phyloP scores from a whole-genome alignment of 2,797 vertebrate species.

The Chaenodraco wilsoni region DNA sequence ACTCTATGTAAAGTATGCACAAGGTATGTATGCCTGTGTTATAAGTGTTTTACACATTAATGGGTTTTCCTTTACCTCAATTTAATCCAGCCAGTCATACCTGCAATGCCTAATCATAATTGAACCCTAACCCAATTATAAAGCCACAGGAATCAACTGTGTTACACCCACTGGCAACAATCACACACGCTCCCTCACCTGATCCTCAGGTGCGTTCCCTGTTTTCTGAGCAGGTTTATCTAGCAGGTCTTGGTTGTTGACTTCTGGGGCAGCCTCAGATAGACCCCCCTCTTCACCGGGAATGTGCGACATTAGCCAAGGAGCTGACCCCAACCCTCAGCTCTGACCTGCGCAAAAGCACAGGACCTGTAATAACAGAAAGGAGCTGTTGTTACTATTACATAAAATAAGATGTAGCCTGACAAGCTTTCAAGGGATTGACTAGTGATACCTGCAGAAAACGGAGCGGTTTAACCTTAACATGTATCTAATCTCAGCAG shows the following conservation, averaged over 20 bases:
- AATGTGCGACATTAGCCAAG: conserved; percentile 72
- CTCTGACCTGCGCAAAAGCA: conserved; percentile 30
- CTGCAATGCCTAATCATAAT: no score
- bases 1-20: not conserved
- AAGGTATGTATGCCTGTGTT: not conserved
- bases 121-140: not conserved
- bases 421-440: not conserved
- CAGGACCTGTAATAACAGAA: conserved; percentile 28
- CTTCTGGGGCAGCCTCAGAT: conserved; percentile 52
- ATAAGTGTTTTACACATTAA: not conserved
- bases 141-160: not conserved
- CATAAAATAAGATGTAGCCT: not conserved
- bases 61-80: not conserved
- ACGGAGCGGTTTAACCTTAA: not conserved
- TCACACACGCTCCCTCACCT: conserved; percentile 54
- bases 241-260: conserved; percentile 47
- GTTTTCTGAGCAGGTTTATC: conserved; percentile 29
- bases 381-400: not conserved
- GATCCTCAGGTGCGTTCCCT: conserved; percentile 47
- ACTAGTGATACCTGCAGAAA: not conserved
- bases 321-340: conserved; percentile 35
- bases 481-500: conserved; percentile 2
- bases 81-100: not conserved
- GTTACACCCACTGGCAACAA: not conserved
- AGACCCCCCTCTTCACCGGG: conserved; percentile 58